A percentile compares a stretch with the other conserved stretches of the same genome.
Conservation (phyloP, 2,113 vertebrate species). For the Chunga burmeisteri region DNA sequence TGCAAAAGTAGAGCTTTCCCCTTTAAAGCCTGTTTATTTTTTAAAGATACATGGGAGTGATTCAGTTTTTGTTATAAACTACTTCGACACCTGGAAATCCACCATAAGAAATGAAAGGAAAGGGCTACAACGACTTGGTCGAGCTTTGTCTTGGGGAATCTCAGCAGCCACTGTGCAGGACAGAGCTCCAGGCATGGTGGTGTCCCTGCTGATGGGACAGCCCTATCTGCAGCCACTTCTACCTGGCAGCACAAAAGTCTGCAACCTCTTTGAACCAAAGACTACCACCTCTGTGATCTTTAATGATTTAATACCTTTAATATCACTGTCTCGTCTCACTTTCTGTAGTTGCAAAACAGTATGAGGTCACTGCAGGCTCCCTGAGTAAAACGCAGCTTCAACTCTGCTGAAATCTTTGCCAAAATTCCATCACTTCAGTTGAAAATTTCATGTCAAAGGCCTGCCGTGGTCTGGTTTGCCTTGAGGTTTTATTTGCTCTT, state of each 20-base stretch:
- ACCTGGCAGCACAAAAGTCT: not conserved
- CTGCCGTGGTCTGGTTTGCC: not conserved
- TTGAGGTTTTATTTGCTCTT: not conserved
- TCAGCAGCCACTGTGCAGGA: not conserved
- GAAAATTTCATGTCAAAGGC: not conserved
- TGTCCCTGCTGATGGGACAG: not conserved
- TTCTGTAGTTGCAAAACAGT: conserved; percentile 38
- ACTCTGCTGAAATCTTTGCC: not conserved
- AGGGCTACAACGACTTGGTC: not conserved
- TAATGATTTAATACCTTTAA: conserved; percentile 47
- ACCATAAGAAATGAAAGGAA: not conserved
- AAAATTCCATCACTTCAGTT: not conserved
- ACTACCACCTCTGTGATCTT: not conserved
- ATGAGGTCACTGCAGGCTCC: conserved; percentile 21
- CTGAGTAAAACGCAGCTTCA: not conserved
- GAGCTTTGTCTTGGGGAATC: not conserved
- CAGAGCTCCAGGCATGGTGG: not conserved
- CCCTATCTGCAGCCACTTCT: conserved; percentile 3
- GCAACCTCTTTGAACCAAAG: conserved; percentile 11
- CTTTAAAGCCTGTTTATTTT: not conserved
- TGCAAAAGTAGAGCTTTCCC: not conserved
- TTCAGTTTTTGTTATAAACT: not conserved
- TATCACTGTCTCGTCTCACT: conserved; percentile 54
- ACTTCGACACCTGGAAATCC: not conserved
- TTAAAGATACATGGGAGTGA: not conserved